Percentiles rank a stretch among this genome's conserved stretches.
Evolutionary conservation across 1,140 invertebrate genomes (phyloP).

Genomic region (Atta cephalotes): DNA sequence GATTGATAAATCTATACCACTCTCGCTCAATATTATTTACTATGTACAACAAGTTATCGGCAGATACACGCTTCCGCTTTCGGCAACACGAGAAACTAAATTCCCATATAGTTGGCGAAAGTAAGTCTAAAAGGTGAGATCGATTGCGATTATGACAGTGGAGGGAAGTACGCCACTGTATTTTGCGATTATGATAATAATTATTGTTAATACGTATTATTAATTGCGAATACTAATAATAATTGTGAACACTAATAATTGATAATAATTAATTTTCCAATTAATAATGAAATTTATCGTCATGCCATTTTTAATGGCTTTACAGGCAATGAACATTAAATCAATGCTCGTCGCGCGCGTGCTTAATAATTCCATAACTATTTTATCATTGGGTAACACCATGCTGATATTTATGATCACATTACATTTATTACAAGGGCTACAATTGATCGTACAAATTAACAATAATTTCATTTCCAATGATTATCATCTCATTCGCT

Average conservation of each 20-base stretch:
- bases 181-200: slow-evolving; percentile 8
- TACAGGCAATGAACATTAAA: background rate
- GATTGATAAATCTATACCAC: slow-evolving; percentile 62
- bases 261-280: slow-evolving; percentile 24
- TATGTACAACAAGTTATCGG: slow-evolving; percentile 7
- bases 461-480: slow-evolving; percentile 21
- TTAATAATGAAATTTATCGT: slow-evolving; percentile 1
- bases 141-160: background rate
- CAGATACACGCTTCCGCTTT: slow-evolving; percentile 15
- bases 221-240: background rate
- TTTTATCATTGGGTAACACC: slow-evolving; percentile 7
- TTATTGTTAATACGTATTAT: slow-evolving; percentile 30
- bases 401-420: slow-evolving; percentile 8
- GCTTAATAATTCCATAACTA: slow-evolving; percentile 12
- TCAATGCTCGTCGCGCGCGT: background rate
- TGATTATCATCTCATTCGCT: background rate
- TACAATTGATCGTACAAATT: slow-evolving; percentile 15
- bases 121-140: background rate
- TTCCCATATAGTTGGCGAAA: background rate
- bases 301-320: slow-evolving; percentile 23
- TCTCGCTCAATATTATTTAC: slow-evolving; percentile 46
- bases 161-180: too few relatives aligned
- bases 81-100: slow-evolving; percentile 12
- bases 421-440: slow-evolving; percentile 2
- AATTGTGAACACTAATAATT: background rate